Evolutionary conservation across 2,113 vertebrate species (phyloP).

Genomic region (Callionymus lyra): DNA sequence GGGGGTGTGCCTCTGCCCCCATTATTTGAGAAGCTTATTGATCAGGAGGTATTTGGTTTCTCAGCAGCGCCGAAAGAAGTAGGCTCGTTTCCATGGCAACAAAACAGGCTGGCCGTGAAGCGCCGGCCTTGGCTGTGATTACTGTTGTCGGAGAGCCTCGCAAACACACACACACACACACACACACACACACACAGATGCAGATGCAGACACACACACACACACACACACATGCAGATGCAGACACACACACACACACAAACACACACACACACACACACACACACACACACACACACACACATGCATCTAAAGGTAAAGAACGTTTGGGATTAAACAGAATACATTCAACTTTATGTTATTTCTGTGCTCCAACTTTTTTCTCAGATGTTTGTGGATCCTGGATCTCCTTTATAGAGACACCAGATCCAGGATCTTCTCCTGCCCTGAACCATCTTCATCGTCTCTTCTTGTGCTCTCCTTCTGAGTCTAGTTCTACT

Average conservation of each 20-base stretch:
- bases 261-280: slow-evolving; percentile 1
- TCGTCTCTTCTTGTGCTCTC: too few species aligned
- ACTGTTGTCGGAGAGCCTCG: slow-evolving; percentile 35
- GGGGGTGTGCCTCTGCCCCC: slow-evolving; percentile 14
- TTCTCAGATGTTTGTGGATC: slow-evolving; percentile 3
- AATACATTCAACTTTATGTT: slow-evolving; percentile 14
- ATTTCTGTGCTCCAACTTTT: slow-evolving; percentile 10
- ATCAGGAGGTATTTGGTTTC: slow-evolving; percentile 57
- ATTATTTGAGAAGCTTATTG: slow-evolving; percentile 59
- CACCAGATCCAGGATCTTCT: too few species aligned
- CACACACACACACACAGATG: neutral
- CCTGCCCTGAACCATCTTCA: too few species aligned
- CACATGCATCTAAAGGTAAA: slow-evolving; percentile 15
- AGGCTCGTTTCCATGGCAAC: slow-evolving; percentile 62
- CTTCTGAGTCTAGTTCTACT: too few species aligned
- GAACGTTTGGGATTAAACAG: too few species aligned
- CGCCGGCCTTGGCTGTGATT: slow-evolving; percentile 56
- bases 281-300: slow-evolving; percentile 7
- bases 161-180: slow-evolving; percentile 4
- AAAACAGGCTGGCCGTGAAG: slow-evolving; percentile 42
- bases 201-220: neutral
- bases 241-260: slow-evolving; percentile 14
- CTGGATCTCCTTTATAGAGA: too few species aligned
- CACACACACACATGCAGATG: slow-evolving; percentile 5
- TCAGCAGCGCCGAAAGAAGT: slow-evolving; percentile 32